Percentiles rank a stretch among this genome's conserved stretches.
phyloP scores from a whole-genome alignment of 2,113 vertebrate species.

The Pholis gunnellus region DNA sequence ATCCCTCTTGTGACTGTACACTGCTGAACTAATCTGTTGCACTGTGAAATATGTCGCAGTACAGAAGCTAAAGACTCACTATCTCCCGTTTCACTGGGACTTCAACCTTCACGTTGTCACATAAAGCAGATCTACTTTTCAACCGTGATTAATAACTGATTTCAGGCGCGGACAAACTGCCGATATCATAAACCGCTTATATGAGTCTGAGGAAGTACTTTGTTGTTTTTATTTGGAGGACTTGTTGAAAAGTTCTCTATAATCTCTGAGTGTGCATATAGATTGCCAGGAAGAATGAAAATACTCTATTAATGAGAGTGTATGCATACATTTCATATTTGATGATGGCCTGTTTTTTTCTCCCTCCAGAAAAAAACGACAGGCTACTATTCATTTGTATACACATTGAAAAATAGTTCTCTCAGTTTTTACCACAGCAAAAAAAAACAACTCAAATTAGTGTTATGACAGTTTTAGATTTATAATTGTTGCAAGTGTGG shows the following conservation, averaged over 20 bases:
- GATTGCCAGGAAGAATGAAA: not conserved
- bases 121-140: not conserved
- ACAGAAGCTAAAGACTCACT: too few species aligned
- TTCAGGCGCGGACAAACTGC: not conserved
- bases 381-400: not conserved
- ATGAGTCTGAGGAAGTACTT: not conserved
- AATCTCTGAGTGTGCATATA: not conserved
- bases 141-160: not conserved
- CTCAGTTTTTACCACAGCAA: not conserved
- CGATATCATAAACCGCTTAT: not conserved
- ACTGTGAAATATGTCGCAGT: too few species aligned
- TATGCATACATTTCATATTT: not conserved
- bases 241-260: not conserved
- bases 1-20: too few species aligned
- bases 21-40: too few species aligned
- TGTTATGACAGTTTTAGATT: constrained; percentile 10
- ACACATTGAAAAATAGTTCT: not conserved
- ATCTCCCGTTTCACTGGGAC: too few species aligned
- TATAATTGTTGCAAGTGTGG: not conserved
- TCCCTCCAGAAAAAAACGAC: not conserved
- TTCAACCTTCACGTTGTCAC: not conserved
- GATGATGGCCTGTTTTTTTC: too few species aligned
- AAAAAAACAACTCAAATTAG: not conserved
- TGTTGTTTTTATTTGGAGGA: not conserved
- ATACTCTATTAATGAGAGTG: not conserved